Percentiles rank a stretch among this genome's conserved stretches.
Evolutionary conservation across 1,140 invertebrate species (phyloP).

Genomic region (Rhopalosiphum padi): DNA sequence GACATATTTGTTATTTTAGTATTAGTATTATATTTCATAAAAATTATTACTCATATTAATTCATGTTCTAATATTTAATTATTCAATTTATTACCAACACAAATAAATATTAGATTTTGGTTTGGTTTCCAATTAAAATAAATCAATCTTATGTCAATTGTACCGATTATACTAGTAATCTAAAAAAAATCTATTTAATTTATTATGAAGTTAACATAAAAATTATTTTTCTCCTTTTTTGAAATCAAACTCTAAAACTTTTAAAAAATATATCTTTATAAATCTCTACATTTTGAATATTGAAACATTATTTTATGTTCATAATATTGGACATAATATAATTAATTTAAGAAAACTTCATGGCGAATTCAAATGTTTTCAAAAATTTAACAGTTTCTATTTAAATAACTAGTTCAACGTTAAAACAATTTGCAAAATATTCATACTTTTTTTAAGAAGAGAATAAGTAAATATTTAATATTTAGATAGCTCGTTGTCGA

Average conservation of each 20-base stretch:
- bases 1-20: not conserved
- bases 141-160: not conserved
- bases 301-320: not conserved
- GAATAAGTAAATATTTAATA: not conserved
- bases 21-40: not conserved
- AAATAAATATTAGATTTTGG: not conserved
- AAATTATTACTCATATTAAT: not conserved
- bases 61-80: too few relatives aligned
- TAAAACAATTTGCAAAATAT: not conserved
- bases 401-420: not conserved
- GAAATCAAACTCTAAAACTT: not conserved
- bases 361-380: not conserved
- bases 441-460: not conserved
- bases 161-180: not conserved
- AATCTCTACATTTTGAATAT: not conserved
- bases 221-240: not conserved
- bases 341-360: not conserved
- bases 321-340: not conserved
- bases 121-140: not conserved
- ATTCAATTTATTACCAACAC: too few relatives aligned
- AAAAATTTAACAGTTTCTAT: not conserved
- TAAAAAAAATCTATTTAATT: too few relatives aligned
- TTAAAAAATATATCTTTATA: too few relatives aligned
- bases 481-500: not conserved
- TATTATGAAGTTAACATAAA: not conserved